Evolutionary conservation across 2,113 vertebrate species (phyloP).

Genomic region (Daboia siamensis): DNA sequence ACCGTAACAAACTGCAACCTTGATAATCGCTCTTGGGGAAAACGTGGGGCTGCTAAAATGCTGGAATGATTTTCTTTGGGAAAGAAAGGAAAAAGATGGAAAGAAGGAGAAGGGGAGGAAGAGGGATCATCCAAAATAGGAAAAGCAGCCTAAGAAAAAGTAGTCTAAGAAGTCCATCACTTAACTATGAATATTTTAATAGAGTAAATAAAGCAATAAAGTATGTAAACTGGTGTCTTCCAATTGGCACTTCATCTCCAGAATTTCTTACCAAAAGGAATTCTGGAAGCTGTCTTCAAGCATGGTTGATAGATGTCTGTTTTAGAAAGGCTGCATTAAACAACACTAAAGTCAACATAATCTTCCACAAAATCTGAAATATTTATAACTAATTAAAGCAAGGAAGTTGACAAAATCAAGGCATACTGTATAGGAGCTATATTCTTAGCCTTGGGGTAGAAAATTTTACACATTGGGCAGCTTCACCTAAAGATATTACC

Average conservation of each 20-base stretch:
- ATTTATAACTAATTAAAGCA: background rate
- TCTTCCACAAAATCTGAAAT: background rate
- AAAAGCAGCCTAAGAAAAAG: background rate
- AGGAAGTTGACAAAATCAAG: background rate
- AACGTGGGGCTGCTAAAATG: background rate
- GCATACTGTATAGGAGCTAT: background rate
- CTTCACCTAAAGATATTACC: background rate
- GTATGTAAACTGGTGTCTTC: background rate
- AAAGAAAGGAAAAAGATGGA: background rate
- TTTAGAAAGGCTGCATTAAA: background rate
- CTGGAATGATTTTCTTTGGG: background rate
- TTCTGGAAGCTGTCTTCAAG: background rate
- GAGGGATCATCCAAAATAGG: background rate
- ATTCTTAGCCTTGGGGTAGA: background rate
- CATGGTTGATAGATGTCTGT: background rate
- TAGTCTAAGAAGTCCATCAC: background rate
- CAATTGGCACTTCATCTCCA: background rate
- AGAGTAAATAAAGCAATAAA: background rate
- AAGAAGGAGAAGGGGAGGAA: background rate
- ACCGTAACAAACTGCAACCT: background rate
- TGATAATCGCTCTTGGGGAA: background rate
- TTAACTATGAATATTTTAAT: background rate
- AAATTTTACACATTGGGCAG: background rate
- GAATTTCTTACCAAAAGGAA: background rate
- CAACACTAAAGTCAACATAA: background rate